These are phyloP conservation scores for Drosophila yooni DNA, from an alignment of 2,888 invertebrate genomes.

Conservation along the genomic window DNA sequence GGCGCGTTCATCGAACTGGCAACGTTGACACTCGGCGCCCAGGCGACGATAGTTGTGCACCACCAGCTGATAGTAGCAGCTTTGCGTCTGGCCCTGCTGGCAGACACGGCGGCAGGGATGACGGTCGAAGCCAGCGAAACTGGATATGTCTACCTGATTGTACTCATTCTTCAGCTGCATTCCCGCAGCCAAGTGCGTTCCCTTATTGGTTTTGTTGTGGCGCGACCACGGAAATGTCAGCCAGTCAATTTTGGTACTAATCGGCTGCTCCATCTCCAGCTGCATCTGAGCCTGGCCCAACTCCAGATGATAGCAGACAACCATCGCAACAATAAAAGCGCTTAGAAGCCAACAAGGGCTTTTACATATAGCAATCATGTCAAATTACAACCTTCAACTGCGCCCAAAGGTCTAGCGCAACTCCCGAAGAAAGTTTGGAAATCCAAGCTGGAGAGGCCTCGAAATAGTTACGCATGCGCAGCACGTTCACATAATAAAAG, in stretches of 20 bases:
- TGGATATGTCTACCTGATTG: conserved; percentile 54
- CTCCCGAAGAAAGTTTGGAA: conserved; percentile 69
- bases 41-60: conserved; percentile 81
- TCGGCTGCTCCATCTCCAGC: background rate
- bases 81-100: conserved; percentile 73
- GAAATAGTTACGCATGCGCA: conserved; percentile 47
- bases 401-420: conserved; percentile 25
- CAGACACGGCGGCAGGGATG: conserved; percentile 82
- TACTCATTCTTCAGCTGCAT: conserved; percentile 58
- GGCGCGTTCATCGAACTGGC: conserved; percentile 68
- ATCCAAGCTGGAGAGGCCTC: conserved; percentile 28
- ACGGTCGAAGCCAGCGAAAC: conserved; percentile 66
- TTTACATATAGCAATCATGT: conserved; percentile 62
- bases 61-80: conserved; percentile 81
- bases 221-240: conserved; percentile 52
- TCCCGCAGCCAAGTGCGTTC: background rate
- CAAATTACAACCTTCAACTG: conserved; percentile 55
- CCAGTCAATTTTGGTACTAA: conserved; percentile 48
- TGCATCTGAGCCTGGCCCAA: background rate
- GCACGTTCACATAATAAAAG: conserved; percentile 60
- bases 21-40: conserved; percentile 80
- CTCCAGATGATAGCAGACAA: conserved; percentile 13
- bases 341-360: conserved; percentile 32
- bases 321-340: background rate
- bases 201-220: conserved; percentile 52